Evolutionary conservation across 2,113 vertebrate genomes (phyloP).

Genomic region (human (Homo sapiens)): GRCh38 chr11:18623501-18624000

Average conservation of each 20-base stretch:
- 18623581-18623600: neutral
- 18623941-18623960: neutral
- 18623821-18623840: neutral
- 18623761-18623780: neutral
- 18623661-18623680: neutral
- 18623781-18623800: neutral
- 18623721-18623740: constrained; percentile 3
- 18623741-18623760: neutral
- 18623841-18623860: neutral
- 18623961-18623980: neutral
- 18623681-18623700: neutral
- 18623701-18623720: neutral
- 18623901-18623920: neutral
- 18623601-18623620: neutral
- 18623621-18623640: neutral
- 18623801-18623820: neutral
- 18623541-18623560: neutral
- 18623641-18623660: neutral
- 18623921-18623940: neutral
- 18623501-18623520: neutral
- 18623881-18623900: neutral
- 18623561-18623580: neutral
- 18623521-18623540: neutral
- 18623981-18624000: neutral
- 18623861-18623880: neutral